phyloP scores from a whole-genome alignment of 2,113 vertebrate genomes.

The Alligator mississippiensis region DNA sequence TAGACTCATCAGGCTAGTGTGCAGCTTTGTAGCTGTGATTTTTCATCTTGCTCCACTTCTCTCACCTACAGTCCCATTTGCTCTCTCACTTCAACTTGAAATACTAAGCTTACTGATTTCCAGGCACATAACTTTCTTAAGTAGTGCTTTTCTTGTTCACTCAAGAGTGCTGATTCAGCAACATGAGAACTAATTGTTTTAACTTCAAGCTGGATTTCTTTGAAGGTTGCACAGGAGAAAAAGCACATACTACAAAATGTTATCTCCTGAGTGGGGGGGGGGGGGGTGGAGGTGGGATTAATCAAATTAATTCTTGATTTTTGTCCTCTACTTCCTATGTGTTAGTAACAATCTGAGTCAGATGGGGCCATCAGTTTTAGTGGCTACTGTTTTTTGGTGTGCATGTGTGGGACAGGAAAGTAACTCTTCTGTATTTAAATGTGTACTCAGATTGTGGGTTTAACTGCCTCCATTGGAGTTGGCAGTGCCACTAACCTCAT shows the following conservation, averaged over 20 bases:
- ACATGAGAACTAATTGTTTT: not conserved
- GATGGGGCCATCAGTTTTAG: not conserved
- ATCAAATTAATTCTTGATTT: not conserved
- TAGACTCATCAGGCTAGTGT: not conserved
- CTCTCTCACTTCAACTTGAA: not conserved
- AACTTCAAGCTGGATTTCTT: not conserved
- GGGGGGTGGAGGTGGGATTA: no score
- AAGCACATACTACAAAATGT: not conserved
- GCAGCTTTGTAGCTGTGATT: not conserved
- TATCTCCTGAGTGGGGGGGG: not conserved
- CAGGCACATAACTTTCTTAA: not conserved
- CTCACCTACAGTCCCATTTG: not conserved
- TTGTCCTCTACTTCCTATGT: not conserved
- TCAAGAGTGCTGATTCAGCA: not conserved
- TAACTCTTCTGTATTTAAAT: not conserved
- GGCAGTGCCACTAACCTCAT: slow-evolving; percentile 68
- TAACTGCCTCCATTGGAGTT: slow-evolving; percentile 84
- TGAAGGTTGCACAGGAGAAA: not conserved
- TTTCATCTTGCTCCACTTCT: not conserved
- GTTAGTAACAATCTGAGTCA: not conserved
- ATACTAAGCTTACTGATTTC: fast-evolving
- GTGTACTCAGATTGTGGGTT: slow-evolving; percentile 79
- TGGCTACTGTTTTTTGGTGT: not conserved
- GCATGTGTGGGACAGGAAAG: not conserved
- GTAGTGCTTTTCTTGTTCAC: not conserved